phyloP scores from a whole-genome alignment of 2,113 vertebrate species.

The Cacatua alba region DNA sequence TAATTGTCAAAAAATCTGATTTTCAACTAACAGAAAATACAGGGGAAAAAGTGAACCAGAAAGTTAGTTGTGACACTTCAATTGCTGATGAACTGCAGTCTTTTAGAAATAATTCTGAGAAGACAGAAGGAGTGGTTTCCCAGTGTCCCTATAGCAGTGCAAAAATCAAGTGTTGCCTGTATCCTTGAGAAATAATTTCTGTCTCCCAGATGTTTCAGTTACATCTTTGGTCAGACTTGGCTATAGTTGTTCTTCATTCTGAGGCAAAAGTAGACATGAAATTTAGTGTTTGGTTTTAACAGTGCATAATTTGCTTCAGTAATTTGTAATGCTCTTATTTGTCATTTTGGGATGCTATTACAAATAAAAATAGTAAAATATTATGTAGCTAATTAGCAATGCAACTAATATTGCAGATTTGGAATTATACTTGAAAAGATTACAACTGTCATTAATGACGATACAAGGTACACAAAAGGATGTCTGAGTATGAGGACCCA shows the following conservation, averaged over 20 bases:
- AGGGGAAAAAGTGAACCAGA: not conserved
- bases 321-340: not conserved
- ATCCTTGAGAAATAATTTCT: not conserved
- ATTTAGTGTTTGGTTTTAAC: not conserved
- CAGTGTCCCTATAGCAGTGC: not conserved
- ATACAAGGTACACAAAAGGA: constrained; percentile 88
- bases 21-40: not conserved
- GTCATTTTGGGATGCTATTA: not conserved
- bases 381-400: not conserved
- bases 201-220: not conserved
- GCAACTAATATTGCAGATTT: constrained; percentile 80
- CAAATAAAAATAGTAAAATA: not conserved
- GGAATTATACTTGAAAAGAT: constrained; percentile 90
- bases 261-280: not conserved
- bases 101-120: not conserved
- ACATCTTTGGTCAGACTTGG: not conserved
- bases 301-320: not conserved
- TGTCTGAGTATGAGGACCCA: constrained; percentile 94
- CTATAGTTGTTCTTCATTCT: not conserved
- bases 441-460: constrained; percentile 91
- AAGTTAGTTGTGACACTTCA: not conserved
- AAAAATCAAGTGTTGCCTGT: not conserved
- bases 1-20: not conserved
- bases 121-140: not conserved
- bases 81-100: not conserved